Evolutionary conservation across 2,797 vertebrate genomes (phyloP).

Genomic region (Cuculus canorus): DNA sequence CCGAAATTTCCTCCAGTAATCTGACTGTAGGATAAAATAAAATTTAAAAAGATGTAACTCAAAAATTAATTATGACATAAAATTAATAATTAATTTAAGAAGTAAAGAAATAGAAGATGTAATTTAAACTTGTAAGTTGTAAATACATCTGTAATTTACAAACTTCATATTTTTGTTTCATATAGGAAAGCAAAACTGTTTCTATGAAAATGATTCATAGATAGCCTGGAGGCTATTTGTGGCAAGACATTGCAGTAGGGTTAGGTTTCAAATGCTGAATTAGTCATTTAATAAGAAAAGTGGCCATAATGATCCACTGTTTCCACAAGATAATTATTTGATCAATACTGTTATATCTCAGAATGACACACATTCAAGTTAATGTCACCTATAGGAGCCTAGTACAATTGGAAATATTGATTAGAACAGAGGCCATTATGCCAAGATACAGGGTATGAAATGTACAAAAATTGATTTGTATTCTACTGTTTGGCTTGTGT

Average conservation of each 20-base stretch:
- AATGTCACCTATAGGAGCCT: background rate
- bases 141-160: background rate
- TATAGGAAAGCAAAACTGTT: background rate
- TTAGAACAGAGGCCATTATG: background rate
- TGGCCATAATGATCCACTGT: background rate
- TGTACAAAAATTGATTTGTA: background rate
- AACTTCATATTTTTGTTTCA: background rate
- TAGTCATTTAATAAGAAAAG: slow-evolving; percentile 15
- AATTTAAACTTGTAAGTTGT: background rate
- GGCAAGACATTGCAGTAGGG: background rate
- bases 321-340: slow-evolving; percentile 44
- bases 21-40: background rate
- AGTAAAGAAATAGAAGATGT: background rate
- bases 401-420: slow-evolving; percentile 24
- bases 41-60: background rate
- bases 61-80: background rate
- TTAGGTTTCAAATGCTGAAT: slow-evolving; percentile 25
- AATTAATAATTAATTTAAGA: background rate
- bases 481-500: background rate
- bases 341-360: slow-evolving; percentile 37
- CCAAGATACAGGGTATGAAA: background rate
- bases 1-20: background rate
- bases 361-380: slow-evolving; percentile 28
- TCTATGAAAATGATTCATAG: background rate
- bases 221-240: background rate